Percentiles rank a stretch among this genome's conserved stretches.
These are phyloP conservation scores for Bambusicola thoracicus DNA, from an alignment of 2,113 vertebrate species.

Conservation along the genomic window DNA sequence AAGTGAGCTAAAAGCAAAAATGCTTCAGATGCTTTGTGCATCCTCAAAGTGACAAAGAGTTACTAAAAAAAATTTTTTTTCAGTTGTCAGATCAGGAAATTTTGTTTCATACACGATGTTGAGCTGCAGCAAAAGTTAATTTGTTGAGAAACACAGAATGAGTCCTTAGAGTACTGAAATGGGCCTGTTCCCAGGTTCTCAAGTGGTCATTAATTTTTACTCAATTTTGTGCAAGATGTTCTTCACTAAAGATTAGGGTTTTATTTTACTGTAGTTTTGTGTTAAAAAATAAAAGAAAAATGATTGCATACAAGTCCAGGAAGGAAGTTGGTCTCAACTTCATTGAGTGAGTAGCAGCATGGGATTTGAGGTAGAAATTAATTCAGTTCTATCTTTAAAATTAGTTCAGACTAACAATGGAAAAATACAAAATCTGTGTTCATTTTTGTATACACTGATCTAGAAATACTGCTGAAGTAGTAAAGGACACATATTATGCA, in stretches of 20 bases:
- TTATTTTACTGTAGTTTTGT: background rate
- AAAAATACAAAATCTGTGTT: background rate
- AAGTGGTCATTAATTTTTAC: background rate
- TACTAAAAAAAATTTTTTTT: background rate
- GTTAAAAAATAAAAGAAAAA: background rate
- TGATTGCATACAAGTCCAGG: background rate
- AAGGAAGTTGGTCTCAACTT: background rate
- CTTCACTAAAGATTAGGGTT: background rate
- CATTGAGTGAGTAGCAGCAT: background rate
- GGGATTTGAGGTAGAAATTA: background rate
- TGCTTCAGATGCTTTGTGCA: background rate
- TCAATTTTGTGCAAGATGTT: background rate
- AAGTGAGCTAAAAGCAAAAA: background rate
- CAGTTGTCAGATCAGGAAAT: background rate
- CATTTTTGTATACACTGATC: background rate
- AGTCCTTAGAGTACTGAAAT: background rate
- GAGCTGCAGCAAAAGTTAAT: background rate
- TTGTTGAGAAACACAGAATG: background rate
- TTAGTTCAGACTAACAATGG: background rate
- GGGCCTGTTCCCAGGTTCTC: background rate
- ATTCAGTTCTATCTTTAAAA: background rate
- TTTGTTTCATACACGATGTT: background rate
- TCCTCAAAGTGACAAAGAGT: background rate
- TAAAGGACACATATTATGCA: background rate
- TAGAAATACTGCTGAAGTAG: background rate